phyloP scores from a whole-genome alignment of 2,888 invertebrate species.

The Onchidella celtica region DNA sequence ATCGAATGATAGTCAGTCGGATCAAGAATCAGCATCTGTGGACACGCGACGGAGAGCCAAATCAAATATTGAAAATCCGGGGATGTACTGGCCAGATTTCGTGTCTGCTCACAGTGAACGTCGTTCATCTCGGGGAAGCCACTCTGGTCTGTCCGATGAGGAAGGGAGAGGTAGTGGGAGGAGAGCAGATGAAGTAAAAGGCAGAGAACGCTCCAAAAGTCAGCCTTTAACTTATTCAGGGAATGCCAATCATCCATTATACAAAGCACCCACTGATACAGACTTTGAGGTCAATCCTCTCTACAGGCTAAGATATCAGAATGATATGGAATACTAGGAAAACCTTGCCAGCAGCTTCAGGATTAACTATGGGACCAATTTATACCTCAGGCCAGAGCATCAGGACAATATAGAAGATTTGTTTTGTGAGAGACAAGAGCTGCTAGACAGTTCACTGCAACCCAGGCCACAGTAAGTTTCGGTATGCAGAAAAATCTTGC shows the following conservation, averaged over 20 bases:
- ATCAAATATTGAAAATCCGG: slow-evolving; percentile 12
- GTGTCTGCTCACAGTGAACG: not conserved
- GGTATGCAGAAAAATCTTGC: too few relatives aligned
- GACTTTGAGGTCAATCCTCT: slow-evolving; percentile 17
- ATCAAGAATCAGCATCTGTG: slow-evolving; percentile 2
- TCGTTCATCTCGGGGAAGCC: not conserved
- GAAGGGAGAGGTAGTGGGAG: not conserved
- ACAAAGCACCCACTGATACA: not conserved
- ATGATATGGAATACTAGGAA: slow-evolving; percentile 21
- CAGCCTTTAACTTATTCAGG: slow-evolving; percentile 33
- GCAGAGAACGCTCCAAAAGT: slow-evolving; percentile 38
- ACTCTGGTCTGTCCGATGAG: slow-evolving; percentile 21
- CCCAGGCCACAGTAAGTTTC: too few relatives aligned
- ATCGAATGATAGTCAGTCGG: not conserved
- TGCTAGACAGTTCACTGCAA: too few relatives aligned
- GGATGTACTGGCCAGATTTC: slow-evolving; percentile 27
- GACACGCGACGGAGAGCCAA: slow-evolving; percentile 14
- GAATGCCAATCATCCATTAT: not conserved
- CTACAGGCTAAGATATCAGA: slow-evolving; percentile 12
- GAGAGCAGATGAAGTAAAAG: not conserved
- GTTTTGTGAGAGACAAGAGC: too few relatives aligned
- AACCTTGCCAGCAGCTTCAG: too few relatives aligned
- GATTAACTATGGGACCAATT: too few relatives aligned
- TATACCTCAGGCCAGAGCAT: too few relatives aligned
- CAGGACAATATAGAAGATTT: too few relatives aligned